Percentiles rank a stretch among this genome's conserved stretches.
These are phyloP conservation scores for Drosophila gunungcola DNA, from an alignment of 1,140 invertebrate species.

Conservation along the genomic window DNA sequence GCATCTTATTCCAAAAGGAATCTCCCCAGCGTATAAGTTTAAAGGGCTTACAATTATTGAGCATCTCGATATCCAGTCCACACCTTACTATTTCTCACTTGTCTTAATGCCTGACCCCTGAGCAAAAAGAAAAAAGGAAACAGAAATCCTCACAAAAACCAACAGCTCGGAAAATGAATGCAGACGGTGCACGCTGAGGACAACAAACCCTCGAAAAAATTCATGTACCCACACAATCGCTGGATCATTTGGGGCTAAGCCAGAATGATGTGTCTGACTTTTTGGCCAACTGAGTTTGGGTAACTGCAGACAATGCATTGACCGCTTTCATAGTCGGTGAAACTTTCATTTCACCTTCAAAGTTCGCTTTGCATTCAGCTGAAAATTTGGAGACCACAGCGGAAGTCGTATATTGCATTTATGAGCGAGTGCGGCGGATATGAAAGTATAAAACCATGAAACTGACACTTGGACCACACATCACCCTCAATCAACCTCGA, in stretches of 20 bases:
- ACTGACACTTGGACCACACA: conserved; percentile 35
- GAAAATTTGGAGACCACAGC: conserved; percentile 21
- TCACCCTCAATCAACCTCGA: conserved; percentile 13
- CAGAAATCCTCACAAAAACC: conserved; percentile 46
- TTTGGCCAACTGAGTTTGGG: conserved; percentile 9
- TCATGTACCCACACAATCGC: conserved; percentile 31
- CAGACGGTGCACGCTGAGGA: conserved; percentile 60
- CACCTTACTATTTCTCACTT: neutral
- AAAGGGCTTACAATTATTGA: conserved; percentile 1
- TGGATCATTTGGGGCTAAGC: conserved; percentile 64
- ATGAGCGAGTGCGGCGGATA: conserved; percentile 67
- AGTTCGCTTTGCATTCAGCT: conserved; percentile 39
- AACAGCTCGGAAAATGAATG: conserved; percentile 73
- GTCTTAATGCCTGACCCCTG: conserved; percentile 13
- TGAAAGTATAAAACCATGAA: conserved; percentile 79
- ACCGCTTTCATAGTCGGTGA: conserved; percentile 41
- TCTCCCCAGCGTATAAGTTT: neutral
- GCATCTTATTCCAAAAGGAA: conserved; percentile 51
- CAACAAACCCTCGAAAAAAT: conserved; percentile 17
- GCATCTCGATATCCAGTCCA: neutral
- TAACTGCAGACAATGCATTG: conserved; percentile 66
- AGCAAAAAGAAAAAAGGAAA: conserved; percentile 5
- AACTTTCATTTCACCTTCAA: conserved; percentile 79
- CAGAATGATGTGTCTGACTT: conserved; percentile 81
- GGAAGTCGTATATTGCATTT: conserved; percentile 74